Conservation (phyloP, 2,113 vertebrate species). For the Spizaetus ornatus region DNA sequence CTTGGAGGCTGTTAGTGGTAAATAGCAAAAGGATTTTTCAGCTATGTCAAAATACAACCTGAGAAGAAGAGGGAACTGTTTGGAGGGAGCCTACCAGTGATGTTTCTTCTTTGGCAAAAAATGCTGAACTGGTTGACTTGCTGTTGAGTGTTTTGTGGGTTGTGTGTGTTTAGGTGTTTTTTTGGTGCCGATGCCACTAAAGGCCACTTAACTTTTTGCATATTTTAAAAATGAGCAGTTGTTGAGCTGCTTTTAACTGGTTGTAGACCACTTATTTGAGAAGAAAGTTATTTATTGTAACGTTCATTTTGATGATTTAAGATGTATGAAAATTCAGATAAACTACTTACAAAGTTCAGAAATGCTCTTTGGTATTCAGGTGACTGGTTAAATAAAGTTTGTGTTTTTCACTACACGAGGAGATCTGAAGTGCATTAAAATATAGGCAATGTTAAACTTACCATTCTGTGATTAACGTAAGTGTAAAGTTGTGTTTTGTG, state of each 20-base stretch:
- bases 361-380: background rate
- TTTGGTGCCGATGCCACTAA: background rate
- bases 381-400: background rate
- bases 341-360: background rate
- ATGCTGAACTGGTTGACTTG: background rate
- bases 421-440: background rate
- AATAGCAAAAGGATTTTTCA: background rate
- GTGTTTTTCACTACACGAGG: rapidly evolving
- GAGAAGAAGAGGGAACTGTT: background rate
- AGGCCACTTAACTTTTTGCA: background rate
- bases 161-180: background rate
- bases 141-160: background rate
- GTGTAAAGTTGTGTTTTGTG: background rate
- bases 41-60: background rate
- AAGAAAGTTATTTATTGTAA: background rate
- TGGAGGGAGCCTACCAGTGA: background rate
- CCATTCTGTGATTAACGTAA: background rate
- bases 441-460: background rate
- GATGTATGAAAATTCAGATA: background rate
- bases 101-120: background rate
- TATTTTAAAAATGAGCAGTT: background rate
- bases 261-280: background rate
- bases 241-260: background rate
- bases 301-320: background rate
- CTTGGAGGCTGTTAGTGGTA: background rate